Evolutionary conservation across 2,797 vertebrate genomes (phyloP).

Genomic region (Eulemur rubriventer): DNA sequence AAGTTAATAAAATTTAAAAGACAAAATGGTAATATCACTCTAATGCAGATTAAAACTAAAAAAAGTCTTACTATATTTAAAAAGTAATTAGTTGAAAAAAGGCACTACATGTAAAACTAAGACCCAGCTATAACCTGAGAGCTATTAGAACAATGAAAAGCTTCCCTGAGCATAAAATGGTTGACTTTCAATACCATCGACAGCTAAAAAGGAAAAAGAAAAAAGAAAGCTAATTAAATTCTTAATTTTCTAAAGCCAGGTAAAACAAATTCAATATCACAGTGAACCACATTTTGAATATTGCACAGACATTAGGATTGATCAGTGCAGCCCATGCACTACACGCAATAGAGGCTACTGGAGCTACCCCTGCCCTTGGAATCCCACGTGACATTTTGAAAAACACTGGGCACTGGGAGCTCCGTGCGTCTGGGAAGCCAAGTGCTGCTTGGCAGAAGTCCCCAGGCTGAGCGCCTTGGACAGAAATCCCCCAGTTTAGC

Average conservation of each 20-base stretch:
- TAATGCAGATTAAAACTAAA: slow-evolving; percentile 47
- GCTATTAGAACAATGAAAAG: background rate
- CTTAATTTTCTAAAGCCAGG: slow-evolving; percentile 40
- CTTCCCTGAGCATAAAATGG: background rate
- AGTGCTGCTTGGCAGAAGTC: background rate
- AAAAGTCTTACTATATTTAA: slow-evolving; percentile 28
- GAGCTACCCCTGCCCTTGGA: background rate
- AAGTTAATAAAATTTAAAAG: slow-evolving; percentile 54
- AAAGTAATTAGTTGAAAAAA: slow-evolving; percentile 52
- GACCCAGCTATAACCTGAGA: background rate
- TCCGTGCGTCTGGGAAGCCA: background rate
- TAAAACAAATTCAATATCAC: background rate
- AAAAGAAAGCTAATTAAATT: background rate
- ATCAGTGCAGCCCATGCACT: background rate
- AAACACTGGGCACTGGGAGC: background rate
- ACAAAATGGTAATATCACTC: background rate
- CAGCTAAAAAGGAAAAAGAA: background rate
- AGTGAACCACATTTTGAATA: background rate
- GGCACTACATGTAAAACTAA: background rate
- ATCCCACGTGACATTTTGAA: background rate
- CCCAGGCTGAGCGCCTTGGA: background rate
- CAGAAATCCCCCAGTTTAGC: background rate
- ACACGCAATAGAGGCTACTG: background rate
- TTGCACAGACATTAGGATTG: background rate
- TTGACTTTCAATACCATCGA: slow-evolving; percentile 38